These are phyloP conservation scores for Carassius carassius DNA, from an alignment of 2,113 vertebrate genomes.

Conservation along the genomic window DNA sequence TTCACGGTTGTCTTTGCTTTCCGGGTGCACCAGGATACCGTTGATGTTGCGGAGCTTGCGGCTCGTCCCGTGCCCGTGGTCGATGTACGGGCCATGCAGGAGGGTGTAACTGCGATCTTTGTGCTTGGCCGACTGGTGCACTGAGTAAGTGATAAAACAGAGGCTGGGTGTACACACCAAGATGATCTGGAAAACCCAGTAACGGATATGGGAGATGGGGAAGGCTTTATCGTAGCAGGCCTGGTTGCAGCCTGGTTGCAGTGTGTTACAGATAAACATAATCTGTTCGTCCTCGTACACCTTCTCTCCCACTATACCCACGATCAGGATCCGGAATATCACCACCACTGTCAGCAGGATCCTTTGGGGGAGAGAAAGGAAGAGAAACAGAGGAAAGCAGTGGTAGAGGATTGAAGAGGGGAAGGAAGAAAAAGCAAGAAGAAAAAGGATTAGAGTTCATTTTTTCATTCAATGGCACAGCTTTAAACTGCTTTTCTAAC, in stretches of 20 bases:
- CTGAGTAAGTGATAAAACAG: constrained; percentile 91
- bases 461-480: not conserved
- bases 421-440: constrained; percentile 19
- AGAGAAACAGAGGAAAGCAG: constrained; percentile 34
- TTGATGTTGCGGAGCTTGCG: constrained; percentile 77
- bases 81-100: constrained; percentile 77
- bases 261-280: constrained; percentile 91
- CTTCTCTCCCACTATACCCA: constrained; percentile 89
- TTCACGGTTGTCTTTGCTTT: constrained; percentile 79
- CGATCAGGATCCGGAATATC: constrained; percentile 90
- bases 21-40: constrained; percentile 77
- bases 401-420: constrained; percentile 41
- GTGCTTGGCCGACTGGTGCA: constrained; percentile 86
- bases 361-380: constrained; percentile 70
- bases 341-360: constrained; percentile 92
- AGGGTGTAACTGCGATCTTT: constrained; percentile 80
- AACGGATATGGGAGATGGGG: constrained; percentile 90
- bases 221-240: constrained; percentile 89
- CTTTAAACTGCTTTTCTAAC: not conserved
- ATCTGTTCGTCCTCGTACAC: constrained; percentile 90
- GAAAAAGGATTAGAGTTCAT: not conserved
- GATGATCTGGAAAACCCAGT: constrained; percentile 94
- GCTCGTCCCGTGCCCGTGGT: constrained; percentile 72
- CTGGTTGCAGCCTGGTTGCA: constrained; percentile 89
- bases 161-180: constrained; percentile 89